Percentiles rank a stretch among this genome's conserved stretches.
Evolutionary conservation across 2,797 vertebrate species (phyloP).

Genomic region (Enteromius trimaculatus): DNA sequence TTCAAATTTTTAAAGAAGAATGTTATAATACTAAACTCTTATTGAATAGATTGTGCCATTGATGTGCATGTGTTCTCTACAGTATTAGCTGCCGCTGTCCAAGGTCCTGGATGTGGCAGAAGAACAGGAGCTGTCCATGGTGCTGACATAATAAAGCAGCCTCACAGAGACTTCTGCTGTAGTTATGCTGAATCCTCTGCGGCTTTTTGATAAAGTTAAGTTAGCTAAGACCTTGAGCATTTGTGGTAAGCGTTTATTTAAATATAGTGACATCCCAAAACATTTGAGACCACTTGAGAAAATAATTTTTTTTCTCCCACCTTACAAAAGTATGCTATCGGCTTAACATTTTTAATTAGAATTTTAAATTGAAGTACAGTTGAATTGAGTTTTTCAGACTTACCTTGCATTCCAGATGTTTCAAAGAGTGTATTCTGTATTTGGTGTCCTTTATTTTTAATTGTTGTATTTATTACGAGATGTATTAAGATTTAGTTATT

Average conservation of each 20-base stretch:
- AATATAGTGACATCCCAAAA: neutral
- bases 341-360: neutral
- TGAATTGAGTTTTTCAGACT: neutral
- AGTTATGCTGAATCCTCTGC: neutral
- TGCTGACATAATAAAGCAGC: conserved; percentile 2
- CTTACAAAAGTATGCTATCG: neutral
- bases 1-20: neutral
- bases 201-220: neutral
- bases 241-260: neutral
- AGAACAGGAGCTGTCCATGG: neutral
- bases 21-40: neutral
- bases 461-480: no score
- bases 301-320: neutral
- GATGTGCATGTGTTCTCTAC: neutral
- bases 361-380: no score
- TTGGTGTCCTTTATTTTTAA: neutral
- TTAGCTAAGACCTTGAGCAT: neutral
- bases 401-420: neutral
- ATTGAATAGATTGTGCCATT: neutral
- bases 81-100: neutral
- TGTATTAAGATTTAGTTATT: no score
- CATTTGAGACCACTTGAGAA: neutral
- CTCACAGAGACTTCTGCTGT: neutral
- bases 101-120: neutral
- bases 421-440: no score